Percentiles rank a stretch among this genome's conserved stretches.
Conservation (phyloP, 2,113 vertebrate species). For the Tapirus terrestris region DNA sequence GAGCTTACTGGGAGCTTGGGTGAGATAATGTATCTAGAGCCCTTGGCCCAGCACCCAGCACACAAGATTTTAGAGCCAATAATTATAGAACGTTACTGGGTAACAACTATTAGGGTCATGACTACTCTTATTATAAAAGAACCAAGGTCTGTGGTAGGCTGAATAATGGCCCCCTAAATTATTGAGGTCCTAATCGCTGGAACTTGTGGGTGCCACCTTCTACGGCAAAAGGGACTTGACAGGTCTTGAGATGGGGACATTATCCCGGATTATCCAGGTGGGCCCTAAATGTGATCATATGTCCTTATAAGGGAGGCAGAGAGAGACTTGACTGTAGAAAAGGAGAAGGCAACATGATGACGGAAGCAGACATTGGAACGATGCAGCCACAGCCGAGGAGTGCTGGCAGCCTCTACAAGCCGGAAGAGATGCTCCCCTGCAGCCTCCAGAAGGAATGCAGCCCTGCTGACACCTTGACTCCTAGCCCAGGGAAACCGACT, state of each 20-base stretch:
- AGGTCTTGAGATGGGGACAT: background rate
- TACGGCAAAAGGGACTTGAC: background rate
- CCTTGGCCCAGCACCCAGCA: background rate
- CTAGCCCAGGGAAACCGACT: background rate
- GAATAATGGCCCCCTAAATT: background rate
- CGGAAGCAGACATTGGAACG: background rate
- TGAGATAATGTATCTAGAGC: no score
- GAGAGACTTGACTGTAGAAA: background rate
- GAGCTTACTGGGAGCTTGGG: background rate
- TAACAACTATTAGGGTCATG: background rate
- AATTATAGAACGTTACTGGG: no score
- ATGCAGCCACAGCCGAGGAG: background rate
- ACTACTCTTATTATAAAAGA: background rate
- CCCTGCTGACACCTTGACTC: background rate
- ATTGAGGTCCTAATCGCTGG: background rate
- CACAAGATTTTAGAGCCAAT: background rate
- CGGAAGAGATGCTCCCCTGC: no score
- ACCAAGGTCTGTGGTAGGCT: background rate
- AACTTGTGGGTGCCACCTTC: background rate
- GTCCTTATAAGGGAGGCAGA: background rate
- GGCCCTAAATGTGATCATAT: background rate
- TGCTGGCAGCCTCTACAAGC: background rate
- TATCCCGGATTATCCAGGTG: background rate
- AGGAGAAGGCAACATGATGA: background rate
- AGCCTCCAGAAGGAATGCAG: background rate